Evolutionary conservation across 2,113 vertebrate species (phyloP).

Genomic region (Rhinichthys klamathensis): DNA sequence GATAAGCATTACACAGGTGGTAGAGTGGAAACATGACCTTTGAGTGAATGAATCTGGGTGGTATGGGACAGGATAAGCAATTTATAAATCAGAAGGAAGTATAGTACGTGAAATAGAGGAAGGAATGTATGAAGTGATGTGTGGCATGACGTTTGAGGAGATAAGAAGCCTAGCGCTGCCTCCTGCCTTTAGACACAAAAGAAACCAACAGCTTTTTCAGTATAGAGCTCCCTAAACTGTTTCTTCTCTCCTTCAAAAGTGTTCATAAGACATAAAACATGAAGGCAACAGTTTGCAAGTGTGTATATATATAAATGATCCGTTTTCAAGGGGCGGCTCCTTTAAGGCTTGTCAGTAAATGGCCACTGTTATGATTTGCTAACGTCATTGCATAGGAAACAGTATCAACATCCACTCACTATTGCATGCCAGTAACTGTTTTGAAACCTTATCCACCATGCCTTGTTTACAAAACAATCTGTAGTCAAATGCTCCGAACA

Average conservation of each 20-base stretch:
- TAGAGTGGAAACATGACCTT: not conserved
- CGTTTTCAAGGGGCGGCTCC: too few species aligned
- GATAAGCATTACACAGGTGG: not conserved
- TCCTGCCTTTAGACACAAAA: not conserved
- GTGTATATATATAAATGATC: too few species aligned
- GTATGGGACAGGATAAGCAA: not conserved
- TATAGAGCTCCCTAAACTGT: not conserved
- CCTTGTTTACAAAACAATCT: too few species aligned
- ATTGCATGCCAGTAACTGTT: too few species aligned
- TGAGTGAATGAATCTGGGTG: not conserved
- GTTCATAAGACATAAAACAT: not conserved
- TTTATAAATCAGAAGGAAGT: not conserved
- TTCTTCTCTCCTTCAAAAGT: not conserved
- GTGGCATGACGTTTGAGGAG: constrained; percentile 21
- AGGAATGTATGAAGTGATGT: constrained; percentile 15
- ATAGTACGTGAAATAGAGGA: not conserved
- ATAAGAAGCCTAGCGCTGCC: not conserved
- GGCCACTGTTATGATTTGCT: too few species aligned
- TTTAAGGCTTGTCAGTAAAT: too few species aligned
- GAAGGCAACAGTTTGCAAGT: not conserved
- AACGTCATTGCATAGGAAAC: too few species aligned
- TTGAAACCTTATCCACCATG: too few species aligned
- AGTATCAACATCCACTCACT: too few species aligned
- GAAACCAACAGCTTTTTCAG: not conserved
- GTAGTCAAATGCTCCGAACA: too few species aligned